Percentiles rank a stretch among this genome's conserved stretches.
Conservation (phyloP, 2,797 vertebrate genomes). For the Alca torda region DNA sequence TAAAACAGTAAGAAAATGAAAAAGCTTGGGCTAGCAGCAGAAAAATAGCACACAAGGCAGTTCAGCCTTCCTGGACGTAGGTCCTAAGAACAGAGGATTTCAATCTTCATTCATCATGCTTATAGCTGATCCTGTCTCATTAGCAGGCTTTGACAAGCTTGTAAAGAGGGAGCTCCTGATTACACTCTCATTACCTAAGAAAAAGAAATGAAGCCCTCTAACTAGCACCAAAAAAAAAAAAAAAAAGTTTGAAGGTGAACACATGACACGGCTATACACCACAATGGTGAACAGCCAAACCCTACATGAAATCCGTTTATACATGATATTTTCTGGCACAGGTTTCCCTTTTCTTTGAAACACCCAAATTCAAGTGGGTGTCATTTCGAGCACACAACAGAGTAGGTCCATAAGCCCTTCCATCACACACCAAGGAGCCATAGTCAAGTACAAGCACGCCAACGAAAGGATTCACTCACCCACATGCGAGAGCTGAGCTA, state of each 20-base stretch:
- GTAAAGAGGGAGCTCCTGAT: not conserved
- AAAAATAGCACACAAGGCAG: not conserved
- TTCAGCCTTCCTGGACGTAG: not conserved
- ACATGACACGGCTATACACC: not conserved
- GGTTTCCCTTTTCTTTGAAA: not conserved
- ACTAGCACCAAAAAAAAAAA: not conserved
- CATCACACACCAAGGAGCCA: not conserved
- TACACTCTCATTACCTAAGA: not conserved
- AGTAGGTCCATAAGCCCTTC: not conserved
- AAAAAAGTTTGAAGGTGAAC: not conserved
- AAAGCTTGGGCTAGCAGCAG: not conserved
- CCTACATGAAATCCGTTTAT: not conserved
- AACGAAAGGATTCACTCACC: not conserved
- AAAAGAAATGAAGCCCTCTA: not conserved
- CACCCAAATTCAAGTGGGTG: not conserved
- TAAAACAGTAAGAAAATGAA: not conserved
- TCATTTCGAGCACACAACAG: not conserved
- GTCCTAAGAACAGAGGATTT: not conserved
- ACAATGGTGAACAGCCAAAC: not conserved
- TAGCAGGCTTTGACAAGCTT: not conserved
- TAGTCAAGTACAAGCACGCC: rapidly evolving
- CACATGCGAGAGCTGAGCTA: not conserved
- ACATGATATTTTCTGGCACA: not conserved
- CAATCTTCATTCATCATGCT: not conserved
- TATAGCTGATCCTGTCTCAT: not conserved